Percentiles rank a stretch among this genome's conserved stretches.
These are phyloP conservation scores for Euthynnus affinis DNA, from an alignment of 2,797 vertebrate species.

Conservation along the genomic window DNA sequence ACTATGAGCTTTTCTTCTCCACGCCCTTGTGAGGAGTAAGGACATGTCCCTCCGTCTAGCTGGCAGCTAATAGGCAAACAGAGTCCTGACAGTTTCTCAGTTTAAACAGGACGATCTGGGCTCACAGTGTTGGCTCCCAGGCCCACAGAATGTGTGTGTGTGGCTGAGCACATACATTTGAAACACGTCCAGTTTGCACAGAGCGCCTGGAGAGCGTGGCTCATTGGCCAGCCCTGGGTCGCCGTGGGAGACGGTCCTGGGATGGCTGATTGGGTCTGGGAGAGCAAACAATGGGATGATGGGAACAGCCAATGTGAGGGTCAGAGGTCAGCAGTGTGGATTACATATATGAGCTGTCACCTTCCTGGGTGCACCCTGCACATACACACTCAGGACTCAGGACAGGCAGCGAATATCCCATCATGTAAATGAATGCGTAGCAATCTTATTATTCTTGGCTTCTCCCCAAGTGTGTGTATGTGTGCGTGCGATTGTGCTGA, in stretches of 20 bases:
- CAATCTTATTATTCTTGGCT: conserved; percentile 23
- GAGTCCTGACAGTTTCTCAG: conserved; percentile 48
- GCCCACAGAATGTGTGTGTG: conserved; percentile 25
- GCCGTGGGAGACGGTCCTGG: conserved; percentile 65
- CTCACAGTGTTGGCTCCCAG: conserved; percentile 55
- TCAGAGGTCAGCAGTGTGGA: conserved; percentile 63
- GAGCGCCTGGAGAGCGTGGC: conserved; percentile 36
- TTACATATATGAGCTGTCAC: conserved; percentile 31
- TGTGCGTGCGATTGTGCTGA: conserved; percentile 24
- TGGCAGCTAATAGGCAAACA: conserved; percentile 59
- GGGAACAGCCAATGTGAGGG: conserved; percentile 53
- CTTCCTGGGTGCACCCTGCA: conserved; percentile 6
- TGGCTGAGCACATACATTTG: conserved; percentile 65
- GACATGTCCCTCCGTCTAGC: conserved; percentile 42
- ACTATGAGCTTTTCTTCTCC: conserved; percentile 10
- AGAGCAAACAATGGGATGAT: conserved; percentile 73
- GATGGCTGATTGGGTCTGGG: conserved; percentile 64
- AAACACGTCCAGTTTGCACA: conserved; percentile 70
- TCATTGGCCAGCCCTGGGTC: conserved; percentile 61
- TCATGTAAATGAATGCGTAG: conserved; percentile 6
- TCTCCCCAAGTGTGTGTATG: conserved; percentile 1
- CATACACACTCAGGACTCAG: conserved; percentile 15
- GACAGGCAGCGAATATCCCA: neutral
- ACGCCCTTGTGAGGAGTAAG: conserved; percentile 35
- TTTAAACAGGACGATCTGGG: conserved; percentile 49